Evolutionary conservation across 2,888 invertebrate genomes (phyloP), one percentile per base, ranked within the genome.

Genomic region (Actias luna): DNA sequence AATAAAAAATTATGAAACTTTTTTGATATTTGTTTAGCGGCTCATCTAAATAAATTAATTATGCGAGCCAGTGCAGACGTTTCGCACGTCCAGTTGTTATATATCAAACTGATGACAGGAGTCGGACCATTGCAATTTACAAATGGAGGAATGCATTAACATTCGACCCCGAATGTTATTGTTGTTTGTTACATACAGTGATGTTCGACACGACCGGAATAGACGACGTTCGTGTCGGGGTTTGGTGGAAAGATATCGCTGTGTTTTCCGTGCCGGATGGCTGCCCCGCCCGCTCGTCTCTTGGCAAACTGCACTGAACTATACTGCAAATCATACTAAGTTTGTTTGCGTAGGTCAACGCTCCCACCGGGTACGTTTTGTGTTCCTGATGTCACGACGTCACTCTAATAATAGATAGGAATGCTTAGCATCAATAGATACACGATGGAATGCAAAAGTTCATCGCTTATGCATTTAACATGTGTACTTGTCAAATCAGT

Each of bases 331-430:
- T 92, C 89, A 89, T 88, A 88, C 79, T 74, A 82, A 87, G 86
- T 89, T 87, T 88, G 88, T 89, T 91, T 84, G 88, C 87, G 84
- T 82, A 85, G 92, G 92, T 91, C 91, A 90, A 88, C 83, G 92
- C 86, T 83, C 92, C 83, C 84, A 77, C 73, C 76, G 80, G 78
- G 78, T 83, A 85, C 87, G 82, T 88, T 89, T 89, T 90, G 86
- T 89, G 87, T 91, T 92, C 89, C 92, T 91, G 86, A 87, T 92
- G 92, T 91, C 91, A 89, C 87, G 82, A 84, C 85, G 85, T 87
- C 85, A 84, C 82, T 84, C 89, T 89, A 92, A 88, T 91, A 91
- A 91, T 92, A 92, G 91, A 89, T 88, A 86, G 88, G 85, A 90
- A 91, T 89, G 88, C 78, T 80, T 82, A 84, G 79, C 82, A 84